Percentiles rank a stretch among this genome's conserved stretches.
Conservation (phyloP, 1,140 invertebrate genomes). For the Nomia melanderi region DNA sequence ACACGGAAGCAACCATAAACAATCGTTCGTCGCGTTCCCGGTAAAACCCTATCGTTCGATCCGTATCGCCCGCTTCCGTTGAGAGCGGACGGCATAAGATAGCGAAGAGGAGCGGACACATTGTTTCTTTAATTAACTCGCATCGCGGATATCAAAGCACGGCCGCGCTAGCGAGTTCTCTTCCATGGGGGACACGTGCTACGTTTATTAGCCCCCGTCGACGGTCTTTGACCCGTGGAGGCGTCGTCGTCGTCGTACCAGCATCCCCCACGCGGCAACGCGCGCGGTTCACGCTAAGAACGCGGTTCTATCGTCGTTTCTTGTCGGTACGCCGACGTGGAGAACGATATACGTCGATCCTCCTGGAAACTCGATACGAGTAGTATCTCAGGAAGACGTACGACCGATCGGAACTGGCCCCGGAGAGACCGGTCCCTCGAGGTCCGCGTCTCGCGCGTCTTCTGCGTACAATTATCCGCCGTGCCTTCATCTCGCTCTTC, state of each 20-base stretch:
- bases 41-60: conserved; percentile 27
- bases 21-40: not conserved
- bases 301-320: conserved; percentile 43
- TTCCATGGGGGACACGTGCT: conserved; percentile 45
- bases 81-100: not conserved
- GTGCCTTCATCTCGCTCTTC: conserved; percentile 32
- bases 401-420: conserved; percentile 53
- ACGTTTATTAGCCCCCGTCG: conserved; percentile 59
- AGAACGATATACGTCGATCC: conserved; percentile 49
- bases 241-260: conserved; percentile 29
- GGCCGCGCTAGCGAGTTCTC: conserved; percentile 47
- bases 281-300: conserved; percentile 6
- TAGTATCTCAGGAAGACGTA: conserved; percentile 60
- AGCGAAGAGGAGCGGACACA: conserved; percentile 2
- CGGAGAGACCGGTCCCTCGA: conserved; percentile 40
- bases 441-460: not conserved
- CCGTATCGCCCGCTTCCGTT: not conserved
- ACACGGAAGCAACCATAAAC: not conserved
- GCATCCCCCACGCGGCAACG: conserved; percentile 12
- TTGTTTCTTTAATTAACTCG: conserved; percentile 61
- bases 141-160: conserved; percentile 26
- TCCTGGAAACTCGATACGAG: conserved; percentile 59
- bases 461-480: conserved; percentile 51
- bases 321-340: conserved; percentile 32
- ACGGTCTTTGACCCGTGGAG: conserved; percentile 58